Base-by-base conservation (phyloP, 2,113 vertebrate genomes). In the Azemiops feae region DNA sequence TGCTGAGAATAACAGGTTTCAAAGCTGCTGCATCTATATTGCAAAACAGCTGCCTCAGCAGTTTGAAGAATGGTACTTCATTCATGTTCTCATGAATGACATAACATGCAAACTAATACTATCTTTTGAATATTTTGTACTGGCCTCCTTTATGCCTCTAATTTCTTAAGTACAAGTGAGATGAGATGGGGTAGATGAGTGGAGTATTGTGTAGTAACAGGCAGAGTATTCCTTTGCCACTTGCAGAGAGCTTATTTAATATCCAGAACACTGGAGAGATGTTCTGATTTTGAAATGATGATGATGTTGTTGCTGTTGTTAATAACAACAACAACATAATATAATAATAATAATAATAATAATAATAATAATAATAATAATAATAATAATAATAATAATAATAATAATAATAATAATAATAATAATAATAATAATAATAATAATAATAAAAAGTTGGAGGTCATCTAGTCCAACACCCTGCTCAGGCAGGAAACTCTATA, bases 271-370 rank as follows among this genome's bases (percentile, higher is more conserved):
- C 54, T 69, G 12, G 53, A 89, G 89, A 54, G 25, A 88, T 43
- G 93, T 93, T 86, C 91, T 87, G 4, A 88, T 53, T n/a, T 74
- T 53, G 85, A 85, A 58, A 92, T n/a, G n/a, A n/a, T n/a, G n/a
- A n/a, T n/a, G n/a, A n/a, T n/a, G n/a, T n/a, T n/a, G n/a, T n/a
- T n/a, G n/a, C n/a, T n/a, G n/a, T n/a, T n/a, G n/a, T n/a, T n/a
- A n/a, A n/a, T n/a, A n/a, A n/a, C n/a, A n/a, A n/a, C n/a, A n/a
- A n/a, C n/a, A n/a, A n/a, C n/a, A n/a, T n/a, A n/a, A n/a, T n/a
- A n/a, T n/a, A n/a, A n/a, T n/a, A n/a, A n/a, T n/a, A n/a, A n/a
- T n/a, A n/a, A n/a, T n/a, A n/a, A n/a, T n/a, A n/a, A n/a, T n/a
- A n/a, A n/a, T n/a, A n/a, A n/a, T n/a, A n/a, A n/a, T n/a, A n/a